Evolutionary conservation across 1,140 invertebrate genomes (phyloP), one percentile per base, ranked within the genome.

Genomic region (Sogatella furcifera): DNA sequence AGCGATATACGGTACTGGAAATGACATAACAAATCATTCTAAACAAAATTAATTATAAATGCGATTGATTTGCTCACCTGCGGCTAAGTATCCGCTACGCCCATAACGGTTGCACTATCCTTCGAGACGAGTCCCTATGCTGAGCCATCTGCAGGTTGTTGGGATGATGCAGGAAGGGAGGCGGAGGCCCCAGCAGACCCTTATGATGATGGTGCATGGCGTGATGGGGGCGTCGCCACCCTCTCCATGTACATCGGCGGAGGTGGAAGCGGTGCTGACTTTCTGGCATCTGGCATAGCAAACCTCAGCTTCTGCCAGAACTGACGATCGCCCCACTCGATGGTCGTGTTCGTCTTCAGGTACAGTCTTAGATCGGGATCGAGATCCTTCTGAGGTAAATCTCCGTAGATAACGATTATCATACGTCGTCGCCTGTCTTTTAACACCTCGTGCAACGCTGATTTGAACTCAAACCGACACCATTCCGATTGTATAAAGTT

Each of bases 281-380:
- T 60, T 41, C 52, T 55, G 17, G 52, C 41, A 68, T 90, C 86
- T 41, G 93, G 92, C 84, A 96, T 85, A 19, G 90, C 89, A 69
- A 91, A 93, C 67, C 89, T 83, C 54, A 97, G 78, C 75, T 95
- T 95, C 69, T 94, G 85, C 93, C 93, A 97, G 76, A 97, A 97
- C 68, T 89, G 83, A 71, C 90, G 87, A 76, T 95, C 92, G 59
- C 89, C 90, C 88, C 90, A 94, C 69, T 91, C 86, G 67, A 95
- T 85, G 76, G 84, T 89, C 71, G 90, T 92, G 76, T 90, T 90
- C 13, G 89, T 91, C 67, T 93, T 88, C 62, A 96, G 80, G 77
- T 92, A 92, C 66, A 92, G 81, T 63, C 89, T 79, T 62, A 97
- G 80, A 74, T 96, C 92, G 43, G 89, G 82, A 72, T 96, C 93